Evolutionary conservation across 2,113 vertebrate genomes (phyloP).

Genomic region (Lampris incognitus): DNA sequence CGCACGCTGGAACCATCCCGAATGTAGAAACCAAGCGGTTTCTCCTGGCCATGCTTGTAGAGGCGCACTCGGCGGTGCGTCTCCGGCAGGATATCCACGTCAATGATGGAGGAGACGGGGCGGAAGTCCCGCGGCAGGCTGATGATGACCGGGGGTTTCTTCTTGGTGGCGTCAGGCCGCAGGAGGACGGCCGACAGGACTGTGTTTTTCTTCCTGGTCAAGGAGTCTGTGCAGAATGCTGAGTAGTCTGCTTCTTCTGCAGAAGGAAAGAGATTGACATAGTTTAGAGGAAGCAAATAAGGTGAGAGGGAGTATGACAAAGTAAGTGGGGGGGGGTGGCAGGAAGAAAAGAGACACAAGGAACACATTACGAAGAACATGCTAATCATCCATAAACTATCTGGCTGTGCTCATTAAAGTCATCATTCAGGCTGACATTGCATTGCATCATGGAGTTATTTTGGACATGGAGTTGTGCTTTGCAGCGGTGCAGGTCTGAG

Average conservation of each 20-base stretch:
- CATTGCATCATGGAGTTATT: constrained; percentile 58
- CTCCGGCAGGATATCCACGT: constrained; percentile 97
- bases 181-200: constrained; percentile 90
- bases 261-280: constrained; percentile 12
- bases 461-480: constrained; percentile 15
- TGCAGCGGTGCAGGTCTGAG: constrained; percentile 6
- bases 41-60: constrained; percentile 96
- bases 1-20: constrained; percentile 95
- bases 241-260: constrained; percentile 97
- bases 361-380: constrained; percentile 30
- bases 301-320: constrained; percentile 14
- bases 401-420: constrained; percentile 4
- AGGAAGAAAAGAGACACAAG: constrained; percentile 23
- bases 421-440: constrained; percentile 38
- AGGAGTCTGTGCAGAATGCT: constrained; percentile 90
- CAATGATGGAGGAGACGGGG: constrained; percentile 97
- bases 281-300: constrained; percentile 11
- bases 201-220: constrained; percentile 91
- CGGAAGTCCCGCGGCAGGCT: constrained; percentile 96
- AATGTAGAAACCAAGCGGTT: constrained; percentile 97
- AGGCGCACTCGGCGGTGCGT: constrained; percentile 94
- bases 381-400: constrained; percentile 14
- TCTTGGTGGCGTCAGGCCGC: constrained; percentile 89
- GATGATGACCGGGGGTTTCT: constrained; percentile 92
- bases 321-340: background rate